Evolutionary conservation across 2,797 vertebrate species (phyloP).

Genomic region (Paguma larvata): DNA sequence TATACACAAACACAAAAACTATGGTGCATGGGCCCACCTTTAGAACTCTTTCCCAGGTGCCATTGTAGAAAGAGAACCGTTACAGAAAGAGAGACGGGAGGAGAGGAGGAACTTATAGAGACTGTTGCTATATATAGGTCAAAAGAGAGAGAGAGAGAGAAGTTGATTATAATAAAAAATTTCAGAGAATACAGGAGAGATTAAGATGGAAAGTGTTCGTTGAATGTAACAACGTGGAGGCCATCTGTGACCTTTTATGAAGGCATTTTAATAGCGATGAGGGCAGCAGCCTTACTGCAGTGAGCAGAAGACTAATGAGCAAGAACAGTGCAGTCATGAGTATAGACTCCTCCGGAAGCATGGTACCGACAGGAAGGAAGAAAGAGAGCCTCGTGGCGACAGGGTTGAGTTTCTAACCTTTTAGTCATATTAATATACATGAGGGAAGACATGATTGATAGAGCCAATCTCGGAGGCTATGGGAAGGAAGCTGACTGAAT

Average conservation of each 20-base stretch:
- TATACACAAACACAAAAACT: background rate
- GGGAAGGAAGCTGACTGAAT: background rate
- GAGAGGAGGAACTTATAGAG: background rate
- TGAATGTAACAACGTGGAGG: background rate
- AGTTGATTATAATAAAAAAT: background rate
- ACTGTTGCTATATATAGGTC: background rate
- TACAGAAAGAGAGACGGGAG: background rate
- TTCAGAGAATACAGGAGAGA: background rate
- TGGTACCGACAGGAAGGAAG: background rate
- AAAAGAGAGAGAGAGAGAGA: background rate
- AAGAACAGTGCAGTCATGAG: background rate
- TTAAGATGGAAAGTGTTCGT: background rate
- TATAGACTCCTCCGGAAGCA: background rate
- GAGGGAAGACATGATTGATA: background rate
- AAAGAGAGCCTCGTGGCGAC: background rate
- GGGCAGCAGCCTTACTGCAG: background rate
- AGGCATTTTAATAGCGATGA: background rate
- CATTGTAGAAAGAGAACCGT: background rate
- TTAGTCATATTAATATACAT: background rate
- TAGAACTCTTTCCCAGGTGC: background rate
- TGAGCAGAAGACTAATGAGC: background rate
- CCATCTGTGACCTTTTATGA: conserved; percentile 9
- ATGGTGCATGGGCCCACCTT: background rate
- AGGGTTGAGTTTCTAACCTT: background rate
- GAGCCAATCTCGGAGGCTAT: background rate